These are phyloP conservation scores for Busseola fusca DNA, from an alignment of 2,888 invertebrate genomes.

Conservation along the genomic window DNA sequence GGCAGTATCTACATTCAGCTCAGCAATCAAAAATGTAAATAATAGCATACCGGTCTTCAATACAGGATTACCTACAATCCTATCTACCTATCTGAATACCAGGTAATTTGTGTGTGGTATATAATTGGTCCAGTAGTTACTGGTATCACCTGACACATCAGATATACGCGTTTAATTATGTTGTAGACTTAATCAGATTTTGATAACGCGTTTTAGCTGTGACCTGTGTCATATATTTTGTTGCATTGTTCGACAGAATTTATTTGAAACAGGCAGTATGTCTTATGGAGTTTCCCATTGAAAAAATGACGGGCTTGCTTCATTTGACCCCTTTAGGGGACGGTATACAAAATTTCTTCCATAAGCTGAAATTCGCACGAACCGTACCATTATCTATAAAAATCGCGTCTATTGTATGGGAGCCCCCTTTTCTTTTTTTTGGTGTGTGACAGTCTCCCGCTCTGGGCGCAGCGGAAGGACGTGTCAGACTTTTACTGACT, in stretches of 20 bases:
- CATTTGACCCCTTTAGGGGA: not conserved
- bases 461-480: too few species aligned
- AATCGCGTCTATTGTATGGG: too few species aligned
- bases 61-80: conserved; percentile 5
- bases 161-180: conserved; percentile 57
- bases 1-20: not conserved
- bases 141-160: conserved; percentile 53
- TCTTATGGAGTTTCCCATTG: not conserved
- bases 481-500: too few species aligned
- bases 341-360: not conserved
- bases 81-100: conserved; percentile 22
- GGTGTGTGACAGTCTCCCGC: too few species aligned
- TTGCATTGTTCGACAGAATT: not conserved
- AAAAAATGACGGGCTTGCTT: too few species aligned
- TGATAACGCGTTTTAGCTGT: conserved; percentile 41
- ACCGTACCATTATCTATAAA: too few species aligned
- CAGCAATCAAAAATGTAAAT: conserved; percentile 15
- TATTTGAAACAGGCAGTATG: not conserved
- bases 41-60: not conserved
- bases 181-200: conserved; percentile 50
- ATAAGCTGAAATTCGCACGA: not conserved
- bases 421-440: too few species aligned
- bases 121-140: conserved; percentile 59
- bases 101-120: conserved; percentile 48
- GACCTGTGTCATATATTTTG: conserved; percentile 11